These are phyloP conservation scores for Limosa lapponica DNA, from an alignment of 2,797 vertebrate genomes.

Conservation along the genomic window DNA sequence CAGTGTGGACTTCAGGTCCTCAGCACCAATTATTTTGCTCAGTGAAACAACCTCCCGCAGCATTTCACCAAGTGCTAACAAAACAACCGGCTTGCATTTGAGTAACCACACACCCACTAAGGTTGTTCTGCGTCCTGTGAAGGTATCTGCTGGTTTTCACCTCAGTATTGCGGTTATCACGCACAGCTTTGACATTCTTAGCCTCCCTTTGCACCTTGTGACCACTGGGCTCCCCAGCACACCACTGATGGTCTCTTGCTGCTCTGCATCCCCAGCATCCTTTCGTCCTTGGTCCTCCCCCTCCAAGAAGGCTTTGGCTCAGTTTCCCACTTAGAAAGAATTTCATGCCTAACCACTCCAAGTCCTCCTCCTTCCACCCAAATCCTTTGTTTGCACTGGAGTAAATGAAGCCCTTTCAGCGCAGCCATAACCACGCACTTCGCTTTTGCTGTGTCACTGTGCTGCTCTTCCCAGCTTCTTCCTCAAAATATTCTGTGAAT, in stretches of 20 bases:
- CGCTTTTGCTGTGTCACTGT: not conserved
- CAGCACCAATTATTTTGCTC: not conserved
- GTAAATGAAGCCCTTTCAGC: not conserved
- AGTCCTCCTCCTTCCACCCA: not conserved
- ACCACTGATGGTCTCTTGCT: fast-evolving
- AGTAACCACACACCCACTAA: not conserved
- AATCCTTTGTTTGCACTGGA: not conserved
- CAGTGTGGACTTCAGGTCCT: not conserved
- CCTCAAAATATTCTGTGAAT: not conserved
- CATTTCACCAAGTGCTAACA: not conserved
- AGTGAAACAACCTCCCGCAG: not conserved
- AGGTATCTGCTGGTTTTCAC: not conserved
- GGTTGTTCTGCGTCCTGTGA: not conserved
- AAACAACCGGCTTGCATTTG: fast-evolving
- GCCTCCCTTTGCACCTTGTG: not conserved
- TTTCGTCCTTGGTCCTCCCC: not conserved
- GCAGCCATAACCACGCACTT: not conserved
- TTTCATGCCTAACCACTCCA: not conserved
- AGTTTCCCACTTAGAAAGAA: not conserved
- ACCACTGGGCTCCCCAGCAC: not conserved
- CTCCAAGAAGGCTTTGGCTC: not conserved
- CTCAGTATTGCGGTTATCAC: not conserved
- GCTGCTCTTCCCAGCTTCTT: not conserved
- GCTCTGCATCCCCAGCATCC: not conserved
- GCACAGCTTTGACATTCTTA: not conserved